Evolutionary conservation across 1,140 invertebrate genomes (phyloP).

Genomic region (Caenorhabditis inopinata): DNA sequence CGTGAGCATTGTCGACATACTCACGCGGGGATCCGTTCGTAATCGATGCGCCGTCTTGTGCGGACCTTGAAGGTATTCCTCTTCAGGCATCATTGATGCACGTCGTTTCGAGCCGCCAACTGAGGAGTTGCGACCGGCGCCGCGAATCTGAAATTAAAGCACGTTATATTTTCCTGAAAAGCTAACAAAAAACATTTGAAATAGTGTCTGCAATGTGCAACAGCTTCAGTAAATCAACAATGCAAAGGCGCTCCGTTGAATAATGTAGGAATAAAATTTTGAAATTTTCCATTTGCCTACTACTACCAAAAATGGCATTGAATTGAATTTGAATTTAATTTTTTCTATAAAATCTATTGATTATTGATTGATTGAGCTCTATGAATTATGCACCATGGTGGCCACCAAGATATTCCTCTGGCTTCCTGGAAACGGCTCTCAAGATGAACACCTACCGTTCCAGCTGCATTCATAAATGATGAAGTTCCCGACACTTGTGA

Average conservation of each 20-base stretch:
- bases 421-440: too few relatives aligned
- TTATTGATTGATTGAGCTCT: too few relatives aligned
- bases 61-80: constrained; percentile 72
- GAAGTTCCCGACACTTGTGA: neutral
- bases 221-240: too few relatives aligned
- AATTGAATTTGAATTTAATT: too few relatives aligned
- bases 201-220: too few relatives aligned
- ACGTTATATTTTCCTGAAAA: neutral
- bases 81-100: constrained; percentile 67
- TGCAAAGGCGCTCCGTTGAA: too few relatives aligned
- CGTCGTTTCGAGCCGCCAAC: neutral
- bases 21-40: constrained; percentile 93
- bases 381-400: too few relatives aligned
- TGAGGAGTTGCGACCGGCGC: neutral
- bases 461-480: neutral
- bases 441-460: neutral
- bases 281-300: neutral
- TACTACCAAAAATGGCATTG: too few relatives aligned
- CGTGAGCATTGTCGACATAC: constrained; percentile 86
- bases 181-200: neutral
- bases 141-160: neutral
- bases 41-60: constrained; percentile 79
- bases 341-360: too few relatives aligned
- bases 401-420: too few relatives aligned
- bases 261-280: neutral